Percentiles rank a stretch among this genome's conserved stretches.
phyloP scores from a whole-genome alignment of 2,888 invertebrate species.

The Drosophila quinaria region DNA sequence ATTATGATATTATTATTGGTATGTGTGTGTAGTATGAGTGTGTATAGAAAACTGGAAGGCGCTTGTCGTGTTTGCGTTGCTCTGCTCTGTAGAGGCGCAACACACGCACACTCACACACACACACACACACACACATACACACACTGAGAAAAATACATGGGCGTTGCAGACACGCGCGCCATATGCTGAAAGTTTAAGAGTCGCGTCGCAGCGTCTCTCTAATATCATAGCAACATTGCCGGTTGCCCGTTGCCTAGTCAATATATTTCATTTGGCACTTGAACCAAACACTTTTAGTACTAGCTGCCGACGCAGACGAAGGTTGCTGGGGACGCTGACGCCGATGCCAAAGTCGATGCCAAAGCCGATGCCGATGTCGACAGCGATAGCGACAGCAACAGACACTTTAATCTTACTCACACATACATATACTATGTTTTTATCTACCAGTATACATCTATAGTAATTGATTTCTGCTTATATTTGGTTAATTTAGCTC shows the following conservation, averaged over 20 bases:
- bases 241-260: slow-evolving; percentile 64
- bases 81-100: slow-evolving; percentile 1
- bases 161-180: slow-evolving; percentile 57
- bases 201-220: slow-evolving; percentile 48
- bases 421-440: neutral
- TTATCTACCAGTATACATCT: neutral
- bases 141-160: slow-evolving; percentile 1
- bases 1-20: slow-evolving; percentile 42
- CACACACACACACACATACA: slow-evolving; percentile 4
- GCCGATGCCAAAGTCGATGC: neutral
- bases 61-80: slow-evolving; percentile 10
- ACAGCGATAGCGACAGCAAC: slow-evolving; percentile 9
- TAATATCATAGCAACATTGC: slow-evolving; percentile 19
- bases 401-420: slow-evolving; percentile 40
- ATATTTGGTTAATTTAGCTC: slow-evolving; percentile 53
- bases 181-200: slow-evolving; percentile 70
- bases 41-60: slow-evolving; percentile 19
- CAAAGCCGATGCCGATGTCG: neutral
- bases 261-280: slow-evolving; percentile 80
- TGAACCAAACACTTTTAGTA: slow-evolving; percentile 82
- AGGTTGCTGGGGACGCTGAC: slow-evolving; percentile 56
- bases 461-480: slow-evolving; percentile 52
- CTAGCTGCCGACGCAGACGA: slow-evolving; percentile 63
- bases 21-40: slow-evolving; percentile 1
- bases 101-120: slow-evolving; percentile 14